Conservation (phyloP, 2,797 vertebrate species). For the Microtus agrestis region DNA sequence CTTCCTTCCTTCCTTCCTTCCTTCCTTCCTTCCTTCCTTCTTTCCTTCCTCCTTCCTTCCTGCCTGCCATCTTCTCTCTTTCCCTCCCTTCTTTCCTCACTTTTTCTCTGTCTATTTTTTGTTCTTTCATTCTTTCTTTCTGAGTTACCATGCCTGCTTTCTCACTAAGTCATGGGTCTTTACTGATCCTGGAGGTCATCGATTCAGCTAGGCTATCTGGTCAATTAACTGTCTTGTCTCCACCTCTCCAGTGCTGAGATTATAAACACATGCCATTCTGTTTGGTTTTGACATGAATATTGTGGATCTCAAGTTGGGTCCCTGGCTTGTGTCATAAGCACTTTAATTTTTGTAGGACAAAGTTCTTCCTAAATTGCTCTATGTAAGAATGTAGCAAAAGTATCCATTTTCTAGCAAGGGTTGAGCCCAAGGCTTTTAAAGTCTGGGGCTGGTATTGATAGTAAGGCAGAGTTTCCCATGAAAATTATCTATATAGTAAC, state of each 20-base stretch:
- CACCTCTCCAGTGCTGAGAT: background rate
- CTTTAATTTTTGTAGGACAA: background rate
- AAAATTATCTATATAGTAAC: slow-evolving; percentile 11
- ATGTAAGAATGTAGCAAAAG: background rate
- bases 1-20: too few species aligned
- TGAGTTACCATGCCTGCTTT: background rate
- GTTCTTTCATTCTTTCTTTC: background rate
- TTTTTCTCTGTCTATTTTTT: background rate
- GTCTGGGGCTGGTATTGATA: slow-evolving; percentile 1
- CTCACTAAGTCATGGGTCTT: background rate
- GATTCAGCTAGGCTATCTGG: background rate
- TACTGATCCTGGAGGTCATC: background rate
- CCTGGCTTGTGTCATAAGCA: background rate
- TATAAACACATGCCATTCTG: background rate
- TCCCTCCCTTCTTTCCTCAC: too few species aligned
- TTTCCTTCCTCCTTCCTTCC: too few species aligned
- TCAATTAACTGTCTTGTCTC: background rate
- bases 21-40: too few species aligned
- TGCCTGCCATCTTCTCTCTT: too few species aligned
- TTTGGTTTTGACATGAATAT: background rate
- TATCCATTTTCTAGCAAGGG: slow-evolving; percentile 8
- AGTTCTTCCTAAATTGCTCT: background rate
- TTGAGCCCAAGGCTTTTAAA: background rate
- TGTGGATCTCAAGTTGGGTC: background rate
- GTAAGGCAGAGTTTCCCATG: slow-evolving; percentile 1